A percentile compares a stretch with the other conserved stretches of the same genome.
phyloP scores from a whole-genome alignment of 2,797 vertebrate species.

The Hemibagrus guttatus region DNA sequence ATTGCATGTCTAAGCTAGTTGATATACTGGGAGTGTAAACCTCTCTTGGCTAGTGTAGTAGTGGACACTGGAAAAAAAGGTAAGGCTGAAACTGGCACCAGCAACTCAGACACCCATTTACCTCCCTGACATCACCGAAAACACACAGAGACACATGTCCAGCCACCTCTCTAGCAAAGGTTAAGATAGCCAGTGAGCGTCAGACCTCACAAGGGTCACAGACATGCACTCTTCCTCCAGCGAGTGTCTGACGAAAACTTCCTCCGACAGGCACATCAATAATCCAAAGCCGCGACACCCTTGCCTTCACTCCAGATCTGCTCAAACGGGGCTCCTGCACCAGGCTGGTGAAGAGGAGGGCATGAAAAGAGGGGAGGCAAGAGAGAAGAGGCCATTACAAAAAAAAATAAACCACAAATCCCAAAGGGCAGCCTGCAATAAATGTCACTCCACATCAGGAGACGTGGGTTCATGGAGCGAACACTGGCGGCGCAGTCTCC shows the following conservation, averaged over 20 bases:
- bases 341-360: conserved; percentile 36
- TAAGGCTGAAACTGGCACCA: conserved; percentile 41
- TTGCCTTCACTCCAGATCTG: conserved; percentile 59
- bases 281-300: conserved; percentile 71
- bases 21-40: not conserved
- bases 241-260: conserved; percentile 68
- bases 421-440: conserved; percentile 68
- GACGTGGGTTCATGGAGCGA: conserved; percentile 53
- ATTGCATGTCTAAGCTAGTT: not conserved
- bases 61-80: not conserved
- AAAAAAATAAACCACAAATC: conserved; percentile 54
- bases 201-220: conserved; percentile 58
- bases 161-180: conserved; percentile 38
- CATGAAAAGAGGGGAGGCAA: conserved; percentile 16
- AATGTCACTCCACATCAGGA: conserved; percentile 65
- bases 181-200: conserved; percentile 46
- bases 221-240: conserved; percentile 41
- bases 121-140: conserved; percentile 37
- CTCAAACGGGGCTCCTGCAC: conserved; percentile 52
- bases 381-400: conserved; percentile 52
- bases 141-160: conserved; percentile 22
- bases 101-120: conserved; percentile 24
- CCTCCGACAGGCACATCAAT: conserved; percentile 77
- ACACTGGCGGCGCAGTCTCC: conserved; percentile 28
- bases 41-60: not conserved